Evolutionary conservation across 37 sponge, comb jelly and placozoan genomes (phyloP), one percentile per base, ranked within the genome.

Genomic region (Ephydatia muelleri): DNA sequence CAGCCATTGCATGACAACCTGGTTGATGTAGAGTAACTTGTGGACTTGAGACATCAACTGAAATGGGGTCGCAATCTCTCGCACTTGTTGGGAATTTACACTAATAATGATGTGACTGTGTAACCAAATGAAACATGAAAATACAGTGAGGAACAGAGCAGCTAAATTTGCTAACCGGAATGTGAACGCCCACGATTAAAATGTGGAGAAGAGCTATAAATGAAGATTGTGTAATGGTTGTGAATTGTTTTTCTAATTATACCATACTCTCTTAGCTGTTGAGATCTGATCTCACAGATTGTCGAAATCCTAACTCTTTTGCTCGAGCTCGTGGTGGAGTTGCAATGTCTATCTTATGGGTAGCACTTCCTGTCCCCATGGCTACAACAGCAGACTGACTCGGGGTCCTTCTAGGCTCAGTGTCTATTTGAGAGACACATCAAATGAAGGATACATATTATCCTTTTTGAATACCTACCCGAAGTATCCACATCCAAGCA

Each of bases 21-120:
- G 91, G 3, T 87, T 90, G 30, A 95, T 73, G 76, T 78, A 90
- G 67, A 95, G 68, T 6, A 95, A 75, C 72, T 90, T 92, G 87
- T 95, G 93, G 26, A 95, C 81, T 57, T 90, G 91, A 38, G 82
- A 68, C 27, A 95, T 67, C 8, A 93, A 82, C 38, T 85, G 84
- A 83, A 77, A 78, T 37, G 96, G 96, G 80, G 92, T 93, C 19
- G 70, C 47, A 14, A 92, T 90, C 82, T 92, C 84, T 65, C 87
- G 78, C 26, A 95, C 65, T 70, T 90, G 79, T 27, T 84, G 80
- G 14, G 90, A 84, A 39, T 93, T 88, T n/a, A 95, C 88, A 67
- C 91, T 72, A 21, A 92, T 25, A 65, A 75, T 14, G 79, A 69
- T 78, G 80, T 21, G 35, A 3, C 67, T 78, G 80, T 21, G 67